Evolutionary conservation across 2,888 invertebrate genomes (phyloP).

Genomic region (Hartigia nigra): DNA sequence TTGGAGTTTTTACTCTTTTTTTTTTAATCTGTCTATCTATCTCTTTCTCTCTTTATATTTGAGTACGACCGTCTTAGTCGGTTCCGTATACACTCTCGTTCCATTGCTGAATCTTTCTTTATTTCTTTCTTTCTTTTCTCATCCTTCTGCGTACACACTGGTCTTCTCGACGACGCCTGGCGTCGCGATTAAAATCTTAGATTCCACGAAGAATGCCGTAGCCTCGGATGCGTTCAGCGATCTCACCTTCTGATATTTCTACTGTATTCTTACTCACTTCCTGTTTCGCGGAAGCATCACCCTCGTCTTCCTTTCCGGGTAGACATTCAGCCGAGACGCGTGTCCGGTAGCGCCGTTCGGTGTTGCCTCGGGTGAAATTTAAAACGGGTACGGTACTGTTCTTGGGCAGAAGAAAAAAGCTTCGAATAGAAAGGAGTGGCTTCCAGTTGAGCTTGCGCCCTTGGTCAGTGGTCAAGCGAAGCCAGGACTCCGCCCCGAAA

Average conservation of each 20-base stretch:
- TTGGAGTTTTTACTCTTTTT: slow-evolving; percentile 28
- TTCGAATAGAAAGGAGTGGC: slow-evolving; percentile 49
- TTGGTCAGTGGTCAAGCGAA: slow-evolving; percentile 60
- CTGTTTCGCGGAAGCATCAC: slow-evolving; percentile 31
- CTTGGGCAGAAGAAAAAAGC: neutral
- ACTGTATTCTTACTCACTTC: slow-evolving; percentile 30
- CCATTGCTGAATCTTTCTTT: slow-evolving; percentile 18
- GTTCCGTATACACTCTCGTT: neutral
- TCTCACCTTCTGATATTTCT: neutral
- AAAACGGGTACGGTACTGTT: neutral
- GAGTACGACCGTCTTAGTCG: neutral
- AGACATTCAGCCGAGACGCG: neutral
- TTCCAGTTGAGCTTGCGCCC: slow-evolving; percentile 54
- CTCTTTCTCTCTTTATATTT: neutral
- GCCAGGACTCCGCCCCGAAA: slow-evolving; percentile 59
- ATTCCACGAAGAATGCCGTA: slow-evolving; percentile 30
- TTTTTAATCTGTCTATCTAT: neutral
- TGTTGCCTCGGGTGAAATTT: neutral
- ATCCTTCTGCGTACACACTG: neutral
- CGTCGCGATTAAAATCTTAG: slow-evolving; percentile 42
- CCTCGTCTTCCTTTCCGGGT: slow-evolving; percentile 3
- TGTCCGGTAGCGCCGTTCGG: slow-evolving; percentile 21
- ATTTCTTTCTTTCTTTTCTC: slow-evolving; percentile 15
- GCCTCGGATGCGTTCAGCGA: neutral
- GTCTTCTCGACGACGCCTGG: slow-evolving; percentile 13